Evolutionary conservation across 1,140 invertebrate genomes (phyloP), one percentile per base, ranked within the genome.

Genomic region (Bombus fervidus): DNA sequence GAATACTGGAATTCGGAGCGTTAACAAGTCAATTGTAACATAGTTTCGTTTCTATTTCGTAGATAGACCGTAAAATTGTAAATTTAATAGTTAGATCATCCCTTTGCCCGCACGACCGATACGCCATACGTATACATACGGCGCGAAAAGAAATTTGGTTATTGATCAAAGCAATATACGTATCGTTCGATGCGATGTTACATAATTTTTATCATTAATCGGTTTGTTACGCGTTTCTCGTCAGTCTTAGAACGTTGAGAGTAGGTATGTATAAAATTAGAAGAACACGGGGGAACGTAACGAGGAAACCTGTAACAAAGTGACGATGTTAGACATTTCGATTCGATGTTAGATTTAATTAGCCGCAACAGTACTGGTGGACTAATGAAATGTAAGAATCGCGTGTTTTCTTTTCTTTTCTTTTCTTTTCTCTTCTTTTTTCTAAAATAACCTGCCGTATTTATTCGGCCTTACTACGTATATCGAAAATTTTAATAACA

Each of bases 391-490:
- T 28, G 1, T 12, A 59, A 59, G 10, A 59, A 12, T 59, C 57
- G 10, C 28, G 10, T 13, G 0, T 12, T 62, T 62, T n/a, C 28
- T 62, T 22, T 22, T 22, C 0, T 53, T 22, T 22, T 22, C 0
- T 53, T 6, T 1, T 22, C 0, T 2, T 0, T 2, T 53, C 1
- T 22, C 5, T 8, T 8, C 1, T 53, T 0, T 53, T 6, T 53
- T 39, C n/a, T 3, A 47, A 31, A 31, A 31, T 41, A 39, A 62
- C 0, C 59, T 3, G 10, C 28, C 28, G 22, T 62, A 62, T n/a
- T n/a, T 62, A 1, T n/a, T n/a, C 59, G 28, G 13, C 47, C 47
- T 22, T 53, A 22, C 47, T 8, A n/a, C 10, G 3, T 28, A n/a
- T 34, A 8, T 22, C n/a, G 15, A 66, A 15, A 8, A 18, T 34